Evolutionary conservation across 53 echinoderm and acorn worm species (phyloP), one percentile per base, ranked within the genome.

Genomic region (Crossaster papposus): DNA sequence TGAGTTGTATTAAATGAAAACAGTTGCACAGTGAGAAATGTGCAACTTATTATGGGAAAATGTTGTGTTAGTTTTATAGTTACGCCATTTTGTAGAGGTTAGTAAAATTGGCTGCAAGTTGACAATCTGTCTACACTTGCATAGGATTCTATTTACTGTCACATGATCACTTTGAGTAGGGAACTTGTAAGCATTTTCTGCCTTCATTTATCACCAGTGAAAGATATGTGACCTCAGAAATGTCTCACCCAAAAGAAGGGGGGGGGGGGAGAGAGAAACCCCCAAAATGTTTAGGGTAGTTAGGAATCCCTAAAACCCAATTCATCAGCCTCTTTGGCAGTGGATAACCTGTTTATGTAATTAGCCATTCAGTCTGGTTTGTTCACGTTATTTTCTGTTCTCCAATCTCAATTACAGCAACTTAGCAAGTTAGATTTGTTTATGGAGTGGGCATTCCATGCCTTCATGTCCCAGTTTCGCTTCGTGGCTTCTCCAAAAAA

Each of bases 281-380:
- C n/a, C n/a, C 54, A 51, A 53, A 31, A 30, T 24, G 12, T 79
- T 29, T 54, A 30, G 24, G 28, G 30, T 12, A 54, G 13, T 23
- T 35, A 14, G 29, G 30, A 14, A 31, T 52, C 11, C 24, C n/a
- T n/a, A n/a, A n/a, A 54, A 52, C 51, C 52, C 52, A 28, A 79
- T 53, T 53, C 79, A 13, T 31, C 52, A 79, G 15, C 79, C 31
- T 79, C 54, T 15, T 79, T 79, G 54, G 54, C 28, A 53, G 37
- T 30, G 54, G 54, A 79, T 79, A 54, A 54, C 52, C 51, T 79
- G 79, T 79, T 79, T 79, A 79, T 79, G 79, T 79, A n/a, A 51
- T 54, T 54, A 28, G 26, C 68, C n/a, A 23, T 68, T 11, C 18
- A 17, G 24, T 26, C 28, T 18, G 24, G 24, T 28, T 28, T 11